These are phyloP conservation scores for Thryonomys swinderianus DNA, from an alignment of 2,113 vertebrate species.

Conservation along the genomic window DNA sequence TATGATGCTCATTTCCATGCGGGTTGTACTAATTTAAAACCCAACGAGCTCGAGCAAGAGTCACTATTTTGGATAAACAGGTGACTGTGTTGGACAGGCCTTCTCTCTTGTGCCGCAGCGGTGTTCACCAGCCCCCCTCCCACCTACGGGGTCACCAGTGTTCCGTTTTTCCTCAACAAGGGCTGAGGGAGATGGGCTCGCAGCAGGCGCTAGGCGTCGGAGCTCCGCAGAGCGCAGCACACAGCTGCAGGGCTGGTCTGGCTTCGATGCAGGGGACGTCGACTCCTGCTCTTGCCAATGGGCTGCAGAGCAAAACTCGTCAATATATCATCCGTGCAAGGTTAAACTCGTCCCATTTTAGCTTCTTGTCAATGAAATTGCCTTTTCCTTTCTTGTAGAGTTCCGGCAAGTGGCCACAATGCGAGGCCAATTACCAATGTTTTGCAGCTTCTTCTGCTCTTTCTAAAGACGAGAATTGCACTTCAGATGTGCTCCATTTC, in stretches of 20 bases:
- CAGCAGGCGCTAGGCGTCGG: not conserved
- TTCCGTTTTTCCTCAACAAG: not conserved
- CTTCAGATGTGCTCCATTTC: not conserved
- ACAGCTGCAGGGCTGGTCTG: not conserved
- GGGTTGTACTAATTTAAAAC: not conserved
- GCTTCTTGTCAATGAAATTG: not conserved
- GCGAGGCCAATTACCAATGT: not conserved
- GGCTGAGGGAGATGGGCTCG: rapidly evolving
- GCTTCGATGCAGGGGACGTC: not conserved
- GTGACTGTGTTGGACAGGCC: too few species aligned
- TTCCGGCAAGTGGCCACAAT: not conserved
- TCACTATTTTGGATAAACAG: not conserved
- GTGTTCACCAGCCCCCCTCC: not conserved
- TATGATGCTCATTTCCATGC: not conserved
- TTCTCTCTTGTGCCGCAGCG: not conserved
- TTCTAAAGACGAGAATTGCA: not conserved
- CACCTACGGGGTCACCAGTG: not conserved
- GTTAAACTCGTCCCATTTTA: not conserved
- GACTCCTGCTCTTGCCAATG: not conserved
- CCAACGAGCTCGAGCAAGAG: not conserved
- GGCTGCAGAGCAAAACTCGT: not conserved
- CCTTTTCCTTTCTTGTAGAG: not conserved
- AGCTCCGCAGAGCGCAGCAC: not conserved
- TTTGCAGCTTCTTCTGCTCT: not conserved
- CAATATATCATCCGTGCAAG: not conserved